Base-by-base conservation (phyloP, 2,797 vertebrate genomes). In the Amazonetta brasiliensis region DNA sequence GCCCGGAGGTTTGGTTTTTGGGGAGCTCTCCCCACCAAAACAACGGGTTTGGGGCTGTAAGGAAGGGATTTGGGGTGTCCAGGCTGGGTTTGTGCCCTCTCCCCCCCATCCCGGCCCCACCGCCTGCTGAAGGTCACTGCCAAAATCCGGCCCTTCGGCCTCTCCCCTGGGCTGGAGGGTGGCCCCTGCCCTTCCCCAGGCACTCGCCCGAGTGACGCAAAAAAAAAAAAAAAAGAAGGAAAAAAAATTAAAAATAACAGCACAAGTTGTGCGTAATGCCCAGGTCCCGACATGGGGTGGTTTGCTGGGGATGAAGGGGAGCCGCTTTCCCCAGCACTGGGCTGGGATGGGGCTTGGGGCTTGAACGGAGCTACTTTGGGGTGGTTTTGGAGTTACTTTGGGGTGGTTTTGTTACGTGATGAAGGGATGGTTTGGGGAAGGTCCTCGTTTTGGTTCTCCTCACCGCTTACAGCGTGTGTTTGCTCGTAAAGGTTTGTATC, bases 51-150 rank as follows among this genome's bases (percentile, higher is more conserved):
- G 44, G 71, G 43, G 41, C 21, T 30, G 31, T 7, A 15, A 16
- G 20, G 4, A 7, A 13, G 75, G 30, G 19, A 1, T 9, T 16
- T 4, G 20, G 31, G 48, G 77, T 16, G 37, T 11, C 6, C 23
- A n/a, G 26, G 3, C 23, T 5, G 59, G 44, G 15, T 31, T 56
- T 6, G 66, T 48, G 10, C 12, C 44, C 15, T 21, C 44, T 11
- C 41, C 41, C 41, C 41, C 16, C 7, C 17, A 43, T 43, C 41
- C 17, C 43, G 17, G 43, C 43, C 43, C 43, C 43, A 43, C 17
- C 26, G 74, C 2, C 78, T 8, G 81, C 31, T 92, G 94, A 96
- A 96, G 90, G 95, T 95, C 89, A 66, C 88, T 86, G 92, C 92
- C 89, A 23, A 52, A 85, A 72, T 5, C 25, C 88, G 54, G 92